Evolutionary conservation across 2,888 invertebrate genomes (phyloP).

Genomic region (Chorisops tibialis): DNA sequence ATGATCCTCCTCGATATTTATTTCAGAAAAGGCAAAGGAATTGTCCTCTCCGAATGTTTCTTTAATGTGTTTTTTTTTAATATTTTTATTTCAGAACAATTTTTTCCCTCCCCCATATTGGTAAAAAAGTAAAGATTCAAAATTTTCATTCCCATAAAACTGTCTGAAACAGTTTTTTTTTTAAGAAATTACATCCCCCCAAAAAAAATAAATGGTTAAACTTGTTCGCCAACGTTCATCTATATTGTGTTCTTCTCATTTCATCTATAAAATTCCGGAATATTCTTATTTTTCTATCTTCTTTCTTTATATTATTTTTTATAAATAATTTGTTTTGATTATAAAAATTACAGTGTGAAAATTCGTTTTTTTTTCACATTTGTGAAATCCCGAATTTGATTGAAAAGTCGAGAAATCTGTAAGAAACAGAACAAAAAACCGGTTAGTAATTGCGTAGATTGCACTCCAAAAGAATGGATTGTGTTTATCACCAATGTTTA

Average conservation of each 20-base stretch:
- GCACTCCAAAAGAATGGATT: slow-evolving; percentile 23
- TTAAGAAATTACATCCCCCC: too few species aligned
- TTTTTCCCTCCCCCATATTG: not conserved
- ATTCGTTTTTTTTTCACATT: slow-evolving; percentile 33
- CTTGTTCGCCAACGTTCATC: not conserved
- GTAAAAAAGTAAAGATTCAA: not conserved
- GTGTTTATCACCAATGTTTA: slow-evolving; percentile 5
- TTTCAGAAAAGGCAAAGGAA: slow-evolving; percentile 9
- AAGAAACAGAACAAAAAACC: slow-evolving; percentile 26
- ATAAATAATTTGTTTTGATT: slow-evolving; percentile 13
- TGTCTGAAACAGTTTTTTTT: slow-evolving; percentile 30
- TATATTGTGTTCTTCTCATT: slow-evolving; percentile 9
- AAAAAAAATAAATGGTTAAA: not conserved
- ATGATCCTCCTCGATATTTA: not conserved
- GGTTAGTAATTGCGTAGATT: slow-evolving; percentile 1
- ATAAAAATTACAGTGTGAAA: slow-evolving; percentile 28
- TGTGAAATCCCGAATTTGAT: not conserved
- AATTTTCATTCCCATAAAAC: slow-evolving; percentile 9
- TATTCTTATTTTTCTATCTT: slow-evolving; percentile 25
- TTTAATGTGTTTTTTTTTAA: not conserved
- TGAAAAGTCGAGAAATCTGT: slow-evolving; percentile 20
- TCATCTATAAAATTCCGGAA: slow-evolving; percentile 27
- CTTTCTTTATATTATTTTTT: slow-evolving; percentile 29
- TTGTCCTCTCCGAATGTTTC: not conserved
- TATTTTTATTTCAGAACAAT: not conserved